Conservation (phyloP, 2,113 vertebrate genomes). For the Carassius auratus region DNA sequence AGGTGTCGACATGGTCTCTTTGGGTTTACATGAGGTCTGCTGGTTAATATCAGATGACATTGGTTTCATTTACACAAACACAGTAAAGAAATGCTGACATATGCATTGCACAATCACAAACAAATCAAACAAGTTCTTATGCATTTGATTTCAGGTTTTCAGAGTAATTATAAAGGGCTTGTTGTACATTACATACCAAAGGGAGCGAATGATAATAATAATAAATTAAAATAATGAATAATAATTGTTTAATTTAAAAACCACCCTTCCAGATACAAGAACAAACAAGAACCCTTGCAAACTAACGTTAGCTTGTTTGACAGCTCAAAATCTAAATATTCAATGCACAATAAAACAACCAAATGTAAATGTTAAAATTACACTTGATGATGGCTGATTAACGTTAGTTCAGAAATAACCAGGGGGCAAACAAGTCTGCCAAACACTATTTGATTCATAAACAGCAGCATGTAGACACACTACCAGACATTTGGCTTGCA, state of each 20-base stretch:
- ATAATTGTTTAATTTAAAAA: background rate
- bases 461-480: background rate
- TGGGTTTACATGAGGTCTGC: background rate
- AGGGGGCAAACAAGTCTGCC: background rate
- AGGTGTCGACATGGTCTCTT: background rate
- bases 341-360: background rate
- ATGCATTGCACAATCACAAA: background rate
- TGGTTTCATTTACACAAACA: conserved; percentile 33
- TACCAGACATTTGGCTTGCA: conserved; percentile 27
- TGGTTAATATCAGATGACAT: conserved; percentile 4
- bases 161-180: background rate
- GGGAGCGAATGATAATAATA: background rate
- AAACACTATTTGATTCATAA: background rate
- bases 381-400: background rate
- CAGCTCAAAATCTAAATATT: background rate
- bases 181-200: background rate
- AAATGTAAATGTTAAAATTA: background rate
- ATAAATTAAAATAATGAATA: background rate
- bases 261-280: background rate
- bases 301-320: background rate
- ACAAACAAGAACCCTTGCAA: background rate
- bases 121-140: background rate
- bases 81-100: conserved; percentile 4
- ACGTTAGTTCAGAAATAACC: background rate
- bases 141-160: background rate